phyloP scores from a whole-genome alignment of 1,140 invertebrate genomes.

The Phymastichus coffea region DNA sequence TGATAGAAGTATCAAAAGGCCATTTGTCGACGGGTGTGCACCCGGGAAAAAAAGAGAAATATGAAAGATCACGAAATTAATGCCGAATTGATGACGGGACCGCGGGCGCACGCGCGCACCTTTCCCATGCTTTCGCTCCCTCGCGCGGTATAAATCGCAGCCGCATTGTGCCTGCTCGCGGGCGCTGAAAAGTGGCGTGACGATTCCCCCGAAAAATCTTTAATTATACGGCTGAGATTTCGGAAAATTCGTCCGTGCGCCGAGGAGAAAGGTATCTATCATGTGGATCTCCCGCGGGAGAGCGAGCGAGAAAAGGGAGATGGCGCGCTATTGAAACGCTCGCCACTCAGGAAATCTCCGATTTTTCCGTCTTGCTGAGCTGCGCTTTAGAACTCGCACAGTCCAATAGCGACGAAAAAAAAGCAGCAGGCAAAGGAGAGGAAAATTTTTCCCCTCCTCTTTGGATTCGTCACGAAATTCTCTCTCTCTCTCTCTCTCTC shows the following conservation, averaged over 20 bases:
- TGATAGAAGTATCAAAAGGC: constrained; percentile 10
- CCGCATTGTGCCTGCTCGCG: not conserved
- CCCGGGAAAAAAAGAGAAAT: constrained; percentile 5
- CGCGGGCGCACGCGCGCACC: no score
- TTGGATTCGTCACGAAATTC: constrained; percentile 7
- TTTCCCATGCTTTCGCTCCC: not conserved
- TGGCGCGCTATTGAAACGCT: constrained; percentile 8
- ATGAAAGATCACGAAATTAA: constrained; percentile 15
- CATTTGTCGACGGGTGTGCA: not conserved
- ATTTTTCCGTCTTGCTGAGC: constrained; percentile 12
- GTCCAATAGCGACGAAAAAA: not conserved
- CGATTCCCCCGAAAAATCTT: constrained; percentile 12
- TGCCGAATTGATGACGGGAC: not conserved
- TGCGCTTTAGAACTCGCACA: not conserved
- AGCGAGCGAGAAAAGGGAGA: no score
- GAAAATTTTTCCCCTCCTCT: no score
- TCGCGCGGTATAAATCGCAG: no score
- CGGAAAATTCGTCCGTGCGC: constrained; percentile 18
- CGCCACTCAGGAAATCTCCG: constrained; percentile 24
- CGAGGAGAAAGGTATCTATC: constrained; percentile 26
- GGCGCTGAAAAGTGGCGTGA: constrained; percentile 1
- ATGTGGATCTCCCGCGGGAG: constrained; percentile 12
- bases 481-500: no score
- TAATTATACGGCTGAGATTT: constrained; percentile 22
- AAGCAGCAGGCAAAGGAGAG: no score